phyloP scores from a whole-genome alignment of 2,888 invertebrate species.

The Ischnura elegans region DNA sequence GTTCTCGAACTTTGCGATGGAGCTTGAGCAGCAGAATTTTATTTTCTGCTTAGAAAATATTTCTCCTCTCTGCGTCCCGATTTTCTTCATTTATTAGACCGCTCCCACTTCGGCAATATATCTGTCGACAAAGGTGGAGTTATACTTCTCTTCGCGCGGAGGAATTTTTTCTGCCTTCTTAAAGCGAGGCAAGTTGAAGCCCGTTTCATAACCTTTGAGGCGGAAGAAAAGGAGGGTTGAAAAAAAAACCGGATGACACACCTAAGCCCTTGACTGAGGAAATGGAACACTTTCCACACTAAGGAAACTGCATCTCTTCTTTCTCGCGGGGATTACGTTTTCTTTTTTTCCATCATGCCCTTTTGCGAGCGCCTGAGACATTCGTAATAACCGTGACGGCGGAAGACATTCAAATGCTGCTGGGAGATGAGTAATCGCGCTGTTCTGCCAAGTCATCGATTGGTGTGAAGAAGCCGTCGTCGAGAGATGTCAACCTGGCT shows the following conservation, averaged over 20 bases:
- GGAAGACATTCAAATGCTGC: neutral
- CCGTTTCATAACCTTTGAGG: neutral
- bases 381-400: neutral
- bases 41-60: neutral
- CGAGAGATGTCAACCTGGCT: neutral
- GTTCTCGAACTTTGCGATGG: neutral
- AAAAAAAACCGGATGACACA: neutral
- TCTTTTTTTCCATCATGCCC: neutral
- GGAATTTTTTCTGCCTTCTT: neutral
- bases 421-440: neutral
- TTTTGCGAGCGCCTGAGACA: neutral
- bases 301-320: neutral
- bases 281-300: neutral
- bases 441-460: slow-evolving; percentile 21
- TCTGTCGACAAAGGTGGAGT: neutral
- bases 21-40: neutral
- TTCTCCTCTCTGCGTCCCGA: neutral
- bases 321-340: neutral
- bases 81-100: neutral
- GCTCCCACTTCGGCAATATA: neutral
- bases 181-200: neutral
- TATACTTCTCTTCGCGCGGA: neutral
- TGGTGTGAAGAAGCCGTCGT: neutral
- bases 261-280: neutral
- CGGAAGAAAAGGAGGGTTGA: neutral